phyloP scores from a whole-genome alignment of 2,888 invertebrate species.

The Quadroppia sp. region DNA sequence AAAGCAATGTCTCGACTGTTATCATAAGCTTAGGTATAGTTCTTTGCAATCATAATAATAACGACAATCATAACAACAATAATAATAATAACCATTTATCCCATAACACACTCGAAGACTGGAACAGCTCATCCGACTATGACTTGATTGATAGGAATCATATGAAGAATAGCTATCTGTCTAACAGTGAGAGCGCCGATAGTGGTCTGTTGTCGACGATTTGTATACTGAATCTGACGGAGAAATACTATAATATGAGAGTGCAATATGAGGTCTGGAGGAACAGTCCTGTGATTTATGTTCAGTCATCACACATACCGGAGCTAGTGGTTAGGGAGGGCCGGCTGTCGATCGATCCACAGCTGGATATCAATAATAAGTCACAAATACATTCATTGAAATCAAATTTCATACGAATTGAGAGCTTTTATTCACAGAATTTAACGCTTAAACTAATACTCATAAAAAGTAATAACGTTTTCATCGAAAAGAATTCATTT shows the following conservation, averaged over 20 bases:
- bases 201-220: not conserved
- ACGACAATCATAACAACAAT: not conserved
- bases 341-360: slow-evolving; percentile 33
- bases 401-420: slow-evolving; percentile 30
- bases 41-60: not conserved
- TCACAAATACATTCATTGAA: slow-evolving; percentile 28
- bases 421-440: slow-evolving; percentile 22
- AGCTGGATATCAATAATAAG: slow-evolving; percentile 25
- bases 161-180: not conserved
- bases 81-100: not conserved
- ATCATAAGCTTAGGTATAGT: slow-evolving; percentile 3
- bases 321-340: slow-evolving; percentile 30
- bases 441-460: slow-evolving; percentile 12
- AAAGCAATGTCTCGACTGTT: slow-evolving; percentile 3
- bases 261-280: slow-evolving; percentile 5
- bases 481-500: not conserved
- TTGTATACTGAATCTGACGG: slow-evolving; percentile 12
- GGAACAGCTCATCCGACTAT: not conserved
- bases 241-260: slow-evolving; percentile 14
- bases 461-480: slow-evolving; percentile 12
- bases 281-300: slow-evolving; percentile 22
- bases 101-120: not conserved
- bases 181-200: not conserved
- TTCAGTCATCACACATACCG: slow-evolving; percentile 5
- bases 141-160: not conserved